A percentile compares a stretch with the other conserved stretches of the same genome.
These are phyloP conservation scores for Hippasteria phrygiana DNA, from an alignment of 53 echinoderm and acorn worm genomes.

Conservation along the genomic window DNA sequence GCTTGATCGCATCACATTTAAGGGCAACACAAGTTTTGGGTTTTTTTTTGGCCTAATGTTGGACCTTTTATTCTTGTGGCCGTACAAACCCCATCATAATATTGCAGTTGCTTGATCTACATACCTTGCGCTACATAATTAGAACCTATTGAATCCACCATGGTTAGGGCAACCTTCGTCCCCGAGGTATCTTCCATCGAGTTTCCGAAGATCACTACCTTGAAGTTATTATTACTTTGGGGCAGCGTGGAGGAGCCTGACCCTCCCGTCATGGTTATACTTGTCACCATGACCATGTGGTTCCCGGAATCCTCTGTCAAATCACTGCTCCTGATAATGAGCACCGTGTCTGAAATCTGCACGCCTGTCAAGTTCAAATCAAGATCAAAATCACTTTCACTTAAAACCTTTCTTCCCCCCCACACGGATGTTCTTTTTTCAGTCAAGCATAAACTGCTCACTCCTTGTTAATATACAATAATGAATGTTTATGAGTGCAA, in stretches of 20 bases:
- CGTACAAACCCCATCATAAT: too few species aligned
- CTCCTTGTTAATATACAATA: too few species aligned
- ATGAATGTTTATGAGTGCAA: too few species aligned
- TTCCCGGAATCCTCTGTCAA: slow-evolving; percentile 32
- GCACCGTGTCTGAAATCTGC: slow-evolving; percentile 25
- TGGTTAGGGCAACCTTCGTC: slow-evolving; percentile 7
- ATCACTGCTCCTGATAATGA: neutral
- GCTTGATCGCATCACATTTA: too few species aligned
- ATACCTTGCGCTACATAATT: neutral
- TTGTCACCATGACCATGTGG: neutral
- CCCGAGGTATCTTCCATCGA: slow-evolving; percentile 18
- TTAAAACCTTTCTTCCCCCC: too few species aligned
- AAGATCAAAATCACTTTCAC: too few species aligned
- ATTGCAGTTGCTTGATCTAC: neutral
- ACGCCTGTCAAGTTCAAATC: slow-evolving; percentile 14
- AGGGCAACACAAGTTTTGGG: too few species aligned
- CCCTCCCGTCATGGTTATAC: neutral
- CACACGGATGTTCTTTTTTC: too few species aligned
- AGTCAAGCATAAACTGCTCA: too few species aligned
- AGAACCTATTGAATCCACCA: neutral
- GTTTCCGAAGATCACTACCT: slow-evolving; percentile 41
- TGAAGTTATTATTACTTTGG: neutral
- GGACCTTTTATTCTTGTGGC: too few species aligned
- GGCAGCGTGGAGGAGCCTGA: neutral
- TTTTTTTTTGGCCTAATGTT: too few species aligned